These are phyloP conservation scores for Rhinolophus ferrumequinum DNA, from an alignment of 2,113 vertebrate species.

Conservation along the genomic window DNA sequence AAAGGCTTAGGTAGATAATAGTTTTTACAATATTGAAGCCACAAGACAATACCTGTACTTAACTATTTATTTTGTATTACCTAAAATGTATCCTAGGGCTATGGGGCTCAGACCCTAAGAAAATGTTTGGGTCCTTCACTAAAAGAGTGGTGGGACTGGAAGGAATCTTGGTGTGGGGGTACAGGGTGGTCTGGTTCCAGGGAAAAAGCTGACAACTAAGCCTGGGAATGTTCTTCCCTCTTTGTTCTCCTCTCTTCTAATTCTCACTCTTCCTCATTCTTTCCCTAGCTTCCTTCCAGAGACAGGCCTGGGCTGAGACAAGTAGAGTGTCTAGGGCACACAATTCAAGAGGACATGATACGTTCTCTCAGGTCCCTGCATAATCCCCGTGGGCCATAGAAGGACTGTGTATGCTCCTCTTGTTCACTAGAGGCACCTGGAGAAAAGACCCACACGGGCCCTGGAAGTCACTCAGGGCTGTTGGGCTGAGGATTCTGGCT, in stretches of 20 bases:
- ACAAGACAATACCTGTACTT: neutral
- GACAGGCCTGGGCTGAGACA: neutral
- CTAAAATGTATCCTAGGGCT: neutral
- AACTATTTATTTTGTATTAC: neutral
- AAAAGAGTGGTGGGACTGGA: neutral
- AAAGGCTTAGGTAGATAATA: neutral
- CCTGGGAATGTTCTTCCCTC: neutral
- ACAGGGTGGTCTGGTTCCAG: neutral
- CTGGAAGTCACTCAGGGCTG: neutral
- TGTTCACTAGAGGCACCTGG: neutral
- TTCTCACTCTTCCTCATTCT: neutral
- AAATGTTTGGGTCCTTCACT: neutral
- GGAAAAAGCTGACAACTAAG: neutral
- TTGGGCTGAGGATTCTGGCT: neutral
- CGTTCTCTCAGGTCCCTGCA: neutral
- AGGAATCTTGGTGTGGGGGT: neutral
- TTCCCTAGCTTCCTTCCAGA: neutral
- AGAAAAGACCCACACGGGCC: neutral
- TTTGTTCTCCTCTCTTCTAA: neutral
- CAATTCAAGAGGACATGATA: neutral
- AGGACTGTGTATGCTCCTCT: neutral
- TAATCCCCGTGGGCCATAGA: accelerated
- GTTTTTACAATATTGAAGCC: neutral
- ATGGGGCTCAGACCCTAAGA: neutral
- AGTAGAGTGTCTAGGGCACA: neutral